Base-by-base conservation (phyloP, 2,888 invertebrate genomes). In the Mimachlamys varia region DNA sequence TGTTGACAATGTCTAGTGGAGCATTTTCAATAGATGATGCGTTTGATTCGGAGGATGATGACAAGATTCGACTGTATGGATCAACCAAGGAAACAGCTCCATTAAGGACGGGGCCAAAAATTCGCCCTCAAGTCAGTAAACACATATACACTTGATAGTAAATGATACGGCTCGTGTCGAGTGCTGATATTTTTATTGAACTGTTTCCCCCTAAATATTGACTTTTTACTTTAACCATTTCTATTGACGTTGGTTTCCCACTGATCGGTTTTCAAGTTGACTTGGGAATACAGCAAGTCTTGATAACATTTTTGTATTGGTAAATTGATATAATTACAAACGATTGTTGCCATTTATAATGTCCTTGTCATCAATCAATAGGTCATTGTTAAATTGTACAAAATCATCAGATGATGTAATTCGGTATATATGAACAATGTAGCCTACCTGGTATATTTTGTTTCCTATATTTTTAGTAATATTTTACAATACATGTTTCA, bases 1-100 rank as follows among this genome's bases (percentile, higher is more conserved):
- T 49, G 76, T 76, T 76, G 76, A 90, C 49, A 44, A 92, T 92
- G 89, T 91, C 91, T 44, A 87, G 89, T 27, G 55, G 88, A 38
- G 92, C 92, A 89, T 92, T 93, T 55, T 89, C 89, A 37, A 91
- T 93, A 22, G 95, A 94, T 44, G 95, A 95, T 62, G 93, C 93
- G 27, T 93, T 93, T 91, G 92, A 92, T 87, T 94, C 94, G 96
- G 98, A 98, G 96, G 98, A 98, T 88, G 98, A 98, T 95, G 98
- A 98, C 96, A 98, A 98, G 90, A 98, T 98, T 95, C 98, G 98
- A 96, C 98, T 98, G 88, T 98, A 98, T 96, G 98, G 98, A 89
- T 95, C 96, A 12, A 95, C 95, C 89, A 98, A 98, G 93, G 98
- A 98, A 96, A 97, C 98, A 95, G 98, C 98, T 93, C 98, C 98